Evolutionary conservation across 2,888 invertebrate genomes (phyloP).

Genomic region (Zaprionus bogoriensis): DNA sequence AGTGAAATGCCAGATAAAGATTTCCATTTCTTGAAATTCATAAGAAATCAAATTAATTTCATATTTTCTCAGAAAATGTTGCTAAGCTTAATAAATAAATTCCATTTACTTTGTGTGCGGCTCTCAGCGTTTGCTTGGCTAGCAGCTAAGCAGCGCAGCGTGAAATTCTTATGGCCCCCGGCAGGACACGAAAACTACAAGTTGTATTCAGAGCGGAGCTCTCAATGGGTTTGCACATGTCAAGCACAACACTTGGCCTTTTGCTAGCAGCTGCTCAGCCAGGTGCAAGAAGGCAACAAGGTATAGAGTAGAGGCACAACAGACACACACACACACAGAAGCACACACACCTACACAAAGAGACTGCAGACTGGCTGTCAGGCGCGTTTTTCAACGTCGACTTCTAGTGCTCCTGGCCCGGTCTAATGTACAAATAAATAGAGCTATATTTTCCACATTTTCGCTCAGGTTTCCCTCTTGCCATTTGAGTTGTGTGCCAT

Average conservation of each 20-base stretch:
- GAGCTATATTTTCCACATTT: conserved; percentile 70
- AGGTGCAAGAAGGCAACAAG: conserved; percentile 38
- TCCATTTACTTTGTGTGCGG: neutral
- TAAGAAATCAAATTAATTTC: neutral
- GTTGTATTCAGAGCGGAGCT: conserved; percentile 34
- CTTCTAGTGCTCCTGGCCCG: conserved; percentile 30
- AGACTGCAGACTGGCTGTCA: conserved; percentile 17
- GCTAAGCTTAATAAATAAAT: neutral
- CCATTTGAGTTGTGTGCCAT: conserved; percentile 47
- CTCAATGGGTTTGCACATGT: conserved; percentile 57
- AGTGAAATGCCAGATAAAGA: too few species aligned
- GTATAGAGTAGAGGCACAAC: neutral
- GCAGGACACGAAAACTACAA: conserved; percentile 41
- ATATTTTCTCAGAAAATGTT: neutral
- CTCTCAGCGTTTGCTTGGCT: conserved; percentile 16
- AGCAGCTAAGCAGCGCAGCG: conserved; percentile 46
- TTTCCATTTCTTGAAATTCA: neutral
- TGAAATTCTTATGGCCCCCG: conserved; percentile 62
- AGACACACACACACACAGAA: conserved; percentile 14
- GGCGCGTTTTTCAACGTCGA: conserved; percentile 36
- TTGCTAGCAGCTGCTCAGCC: conserved; percentile 63
- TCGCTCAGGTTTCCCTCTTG: conserved; percentile 43
- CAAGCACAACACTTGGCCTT: conserved; percentile 75
- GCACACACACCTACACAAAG: conserved; percentile 4
- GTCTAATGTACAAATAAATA: conserved; percentile 75